phyloP scores from a whole-genome alignment of 2,797 vertebrate genomes.

The Petrocephalus schoutedeni region DNA sequence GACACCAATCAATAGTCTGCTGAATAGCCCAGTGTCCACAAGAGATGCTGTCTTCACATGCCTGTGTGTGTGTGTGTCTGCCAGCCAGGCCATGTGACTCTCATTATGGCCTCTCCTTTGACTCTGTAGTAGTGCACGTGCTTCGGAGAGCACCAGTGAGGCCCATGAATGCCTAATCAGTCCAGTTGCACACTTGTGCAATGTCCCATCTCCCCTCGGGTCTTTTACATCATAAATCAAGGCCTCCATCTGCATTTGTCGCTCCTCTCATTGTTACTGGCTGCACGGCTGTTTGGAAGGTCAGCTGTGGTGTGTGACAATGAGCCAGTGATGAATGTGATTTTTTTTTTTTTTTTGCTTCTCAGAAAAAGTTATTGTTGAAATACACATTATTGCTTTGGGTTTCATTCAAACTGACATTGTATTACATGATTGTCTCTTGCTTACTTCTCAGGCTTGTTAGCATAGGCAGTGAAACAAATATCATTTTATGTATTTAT shows the following conservation, averaged over 20 bases:
- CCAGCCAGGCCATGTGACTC: conserved; percentile 22
- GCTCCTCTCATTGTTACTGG: conserved; percentile 65
- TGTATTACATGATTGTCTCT: conserved; percentile 65
- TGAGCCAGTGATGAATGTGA: conserved; percentile 64
- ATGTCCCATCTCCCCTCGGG: conserved; percentile 64
- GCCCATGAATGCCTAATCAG: conserved; percentile 72
- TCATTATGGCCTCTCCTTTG: background rate
- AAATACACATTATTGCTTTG: conserved; percentile 19
- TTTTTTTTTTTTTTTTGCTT: conserved; percentile 57
- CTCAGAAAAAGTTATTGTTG: conserved; percentile 36
- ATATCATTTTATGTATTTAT: background rate
- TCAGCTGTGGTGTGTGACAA: conserved; percentile 60
- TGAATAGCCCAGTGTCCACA: conserved; percentile 68
- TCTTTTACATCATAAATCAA: conserved; percentile 79
- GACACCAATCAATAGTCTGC: conserved; percentile 68
- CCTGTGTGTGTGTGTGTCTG: conserved; percentile 23
- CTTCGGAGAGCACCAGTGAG: conserved; percentile 41
- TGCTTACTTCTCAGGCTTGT: conserved; percentile 32
- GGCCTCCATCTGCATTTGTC: conserved; percentile 66
- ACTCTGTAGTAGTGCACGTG: conserved; percentile 30
- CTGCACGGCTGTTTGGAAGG: conserved; percentile 57
- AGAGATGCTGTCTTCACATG: conserved; percentile 40
- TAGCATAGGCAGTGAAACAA: background rate
- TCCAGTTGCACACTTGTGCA: conserved; percentile 74
- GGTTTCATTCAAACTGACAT: conserved; percentile 59